Evolutionary conservation across 2,797 vertebrate genomes (phyloP).

Genomic region (Pagetopsis macropterus): DNA sequence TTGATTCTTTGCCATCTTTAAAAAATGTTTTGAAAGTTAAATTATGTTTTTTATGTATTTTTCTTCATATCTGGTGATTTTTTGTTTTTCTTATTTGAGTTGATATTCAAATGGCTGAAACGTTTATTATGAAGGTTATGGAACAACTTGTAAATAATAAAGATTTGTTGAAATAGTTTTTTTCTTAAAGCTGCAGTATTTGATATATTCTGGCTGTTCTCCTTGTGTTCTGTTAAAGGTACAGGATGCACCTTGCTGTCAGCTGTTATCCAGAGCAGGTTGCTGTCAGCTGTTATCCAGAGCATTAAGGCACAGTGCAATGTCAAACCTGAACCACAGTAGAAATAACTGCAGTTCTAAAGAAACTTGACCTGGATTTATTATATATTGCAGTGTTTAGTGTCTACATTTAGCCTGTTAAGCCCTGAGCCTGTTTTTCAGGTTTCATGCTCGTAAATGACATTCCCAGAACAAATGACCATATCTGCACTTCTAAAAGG

Average conservation of each 20-base stretch:
- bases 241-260: background rate
- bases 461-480: too few relatives aligned
- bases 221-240: background rate
- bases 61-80: background rate
- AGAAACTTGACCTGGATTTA: background rate
- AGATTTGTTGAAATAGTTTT: constrained; percentile 13
- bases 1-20: background rate
- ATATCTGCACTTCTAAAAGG: too few relatives aligned
- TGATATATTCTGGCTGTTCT: background rate
- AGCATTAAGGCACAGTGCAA: too few relatives aligned
- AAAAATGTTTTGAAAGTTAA: background rate
- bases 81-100: background rate
- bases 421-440: too few relatives aligned
- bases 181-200: background rate
- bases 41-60: background rate
- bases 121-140: background rate
- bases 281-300: background rate
- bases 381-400: background rate
- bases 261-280: too few relatives aligned
- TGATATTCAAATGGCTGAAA: background rate
- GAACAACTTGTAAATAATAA: constrained; percentile 24
- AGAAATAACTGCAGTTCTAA: too few relatives aligned
- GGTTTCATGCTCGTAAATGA: too few relatives aligned
- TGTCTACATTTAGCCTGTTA: background rate
- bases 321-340: background rate